Evolutionary conservation across 2,797 vertebrate species (phyloP), one percentile per base, ranked within the genome.

Genomic region (Catostomus latipinnis): DNA sequence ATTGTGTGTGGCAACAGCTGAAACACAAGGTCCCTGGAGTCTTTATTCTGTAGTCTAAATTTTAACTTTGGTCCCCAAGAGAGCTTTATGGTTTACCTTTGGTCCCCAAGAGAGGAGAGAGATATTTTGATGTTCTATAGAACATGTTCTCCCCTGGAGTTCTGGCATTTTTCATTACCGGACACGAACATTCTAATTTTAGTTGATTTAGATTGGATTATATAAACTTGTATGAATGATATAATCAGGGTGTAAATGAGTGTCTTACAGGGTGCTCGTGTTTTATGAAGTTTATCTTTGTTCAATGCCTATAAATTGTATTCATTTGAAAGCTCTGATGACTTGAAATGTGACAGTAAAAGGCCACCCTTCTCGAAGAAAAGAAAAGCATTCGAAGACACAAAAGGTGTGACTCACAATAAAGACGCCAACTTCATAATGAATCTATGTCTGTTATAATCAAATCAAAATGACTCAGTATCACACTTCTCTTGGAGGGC

Each of bases 401-500:
- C 76, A 70, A 70, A 48, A 71, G 61, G 34, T 71, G 34, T 78
- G 68, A 63, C 68, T 71, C 76, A 71, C 14, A 63, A 71, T 71
- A 67, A 72, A 65, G 54, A 76, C 48, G 10, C 63, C 76, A 60
- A 76, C 76, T 81, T 82, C 14, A 61, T 82, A 77, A 49, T 79
- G 71, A 86, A 86, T 72, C 82, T 65, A 74, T 71, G 34, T 56
- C 73, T 73, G 72, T 81, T 85, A 81, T 85, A 73, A 83, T 76
- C 65, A 73, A 78, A 79, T 82, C 80, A 70, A 73, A 72, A 86
- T 86, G 80, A 78, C 79, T 84, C 80, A 63, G 70, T 65, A 34
- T 77, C 71, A 70, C 74, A 72, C 46, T 34, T 83, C 82, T 78
- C 77, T 76, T 12, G 69, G 73, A 82, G 82, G 60, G 53, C 60